phyloP scores from a whole-genome alignment of 2,888 invertebrate species.

The Nymphalis polychloros region DNA sequence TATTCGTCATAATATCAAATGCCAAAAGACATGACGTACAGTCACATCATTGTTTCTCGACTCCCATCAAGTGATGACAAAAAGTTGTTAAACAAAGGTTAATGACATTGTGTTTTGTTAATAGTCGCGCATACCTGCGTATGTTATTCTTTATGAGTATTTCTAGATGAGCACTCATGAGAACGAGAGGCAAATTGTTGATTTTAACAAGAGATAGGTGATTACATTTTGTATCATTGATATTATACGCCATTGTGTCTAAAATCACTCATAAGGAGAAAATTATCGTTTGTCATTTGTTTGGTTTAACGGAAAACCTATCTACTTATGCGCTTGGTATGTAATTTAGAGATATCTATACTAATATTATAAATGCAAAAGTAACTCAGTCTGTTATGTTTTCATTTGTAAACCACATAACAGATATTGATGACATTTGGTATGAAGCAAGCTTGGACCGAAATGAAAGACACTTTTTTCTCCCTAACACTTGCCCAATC shows the following conservation, averaged over 20 bases:
- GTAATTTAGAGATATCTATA: too few species aligned
- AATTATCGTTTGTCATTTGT: too few species aligned
- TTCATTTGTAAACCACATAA: too few species aligned
- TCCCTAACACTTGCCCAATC: too few species aligned
- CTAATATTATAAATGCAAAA: too few species aligned
- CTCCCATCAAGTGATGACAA: conserved; percentile 28
- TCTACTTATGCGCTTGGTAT: too few species aligned
- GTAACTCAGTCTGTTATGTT: too few species aligned
- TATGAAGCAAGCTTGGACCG: too few species aligned
- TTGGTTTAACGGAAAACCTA: too few species aligned
- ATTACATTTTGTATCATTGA: conserved; percentile 1
- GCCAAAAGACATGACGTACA: background rate
- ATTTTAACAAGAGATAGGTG: conserved; percentile 1
- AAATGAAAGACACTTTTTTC: too few species aligned
- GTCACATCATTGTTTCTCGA: conserved; percentile 25
- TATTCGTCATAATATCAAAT: background rate
- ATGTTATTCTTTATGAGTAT: conserved; percentile 5
- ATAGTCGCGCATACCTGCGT: background rate
- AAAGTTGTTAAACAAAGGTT: conserved; percentile 22
- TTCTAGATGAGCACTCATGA: background rate
- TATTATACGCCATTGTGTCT: background rate
- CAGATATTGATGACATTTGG: too few species aligned
- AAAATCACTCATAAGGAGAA: too few species aligned
- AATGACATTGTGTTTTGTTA: conserved; percentile 21
- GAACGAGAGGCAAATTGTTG: conserved; percentile 4